Base-by-base conservation (phyloP, 1,140 invertebrate genomes). In the Pectinophora gossypiella region DNA sequence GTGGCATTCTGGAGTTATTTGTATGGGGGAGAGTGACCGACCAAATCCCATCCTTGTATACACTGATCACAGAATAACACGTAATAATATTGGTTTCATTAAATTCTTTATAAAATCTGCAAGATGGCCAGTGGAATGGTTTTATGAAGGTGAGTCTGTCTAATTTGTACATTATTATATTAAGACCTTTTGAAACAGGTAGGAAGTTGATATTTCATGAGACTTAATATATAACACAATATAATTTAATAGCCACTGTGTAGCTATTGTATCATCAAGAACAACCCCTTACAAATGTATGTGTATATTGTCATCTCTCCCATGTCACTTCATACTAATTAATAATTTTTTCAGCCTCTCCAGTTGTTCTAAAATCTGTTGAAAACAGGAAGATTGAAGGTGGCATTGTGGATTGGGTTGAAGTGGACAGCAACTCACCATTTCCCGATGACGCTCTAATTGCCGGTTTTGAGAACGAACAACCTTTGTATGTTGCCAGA, bases 401-500 rank as follows among this genome's bases (percentile, higher is more conserved):
- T 42, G 56, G 59, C 1, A 45, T 52, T 20, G 36, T 72, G 45
- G 23, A 32, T 15, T 72, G 69, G 69, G 56, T 54, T 10, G 48
- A 62, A 48, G 23, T 16, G 4, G 32, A 20, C 19, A 43, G 23
- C n/a, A 49, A 56, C 13, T 7, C 21, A 12, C 77, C 88, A 40
- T 72, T 95, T 9, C 93, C 94, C 0, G 83, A 91, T 1, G 89
- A 90, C 61, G 92, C 92, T 10, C 80, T 95, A 10, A 87, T 90
- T 36, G 93, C 92, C 10, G 94, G 94, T 13, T 89, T 91, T 59
- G 81, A 87, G 48, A n/a, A n/a, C n/a, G 90, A 89, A 1, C 92
- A 93, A 64, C 76, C 89, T 3, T 61, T 93, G 3, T 94, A 90
- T 67, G 89, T 95, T 7, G 90, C 90, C 1, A 76, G 93, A 48